These are phyloP conservation scores for Standfussiana lucernea DNA, from an alignment of 2,888 invertebrate species.

Conservation along the genomic window DNA sequence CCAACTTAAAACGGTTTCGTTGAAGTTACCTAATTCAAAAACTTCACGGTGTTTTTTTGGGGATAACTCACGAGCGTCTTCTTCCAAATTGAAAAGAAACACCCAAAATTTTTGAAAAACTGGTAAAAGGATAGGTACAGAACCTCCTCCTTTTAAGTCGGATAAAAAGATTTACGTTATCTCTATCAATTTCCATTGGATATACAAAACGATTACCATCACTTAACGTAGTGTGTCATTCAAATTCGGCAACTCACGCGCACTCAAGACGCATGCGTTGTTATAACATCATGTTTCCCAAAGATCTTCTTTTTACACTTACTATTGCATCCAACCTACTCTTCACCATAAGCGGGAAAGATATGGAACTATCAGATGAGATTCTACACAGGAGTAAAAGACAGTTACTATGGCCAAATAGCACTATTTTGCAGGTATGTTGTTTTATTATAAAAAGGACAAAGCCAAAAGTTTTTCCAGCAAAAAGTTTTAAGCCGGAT, in stretches of 20 bases:
- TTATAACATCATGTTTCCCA: slow-evolving; percentile 54
- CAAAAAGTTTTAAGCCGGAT: slow-evolving; percentile 17
- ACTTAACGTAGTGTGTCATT: slow-evolving; percentile 36
- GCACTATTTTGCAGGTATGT: slow-evolving; percentile 81
- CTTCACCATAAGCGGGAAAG: slow-evolving; percentile 59
- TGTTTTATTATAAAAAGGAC: slow-evolving; percentile 8
- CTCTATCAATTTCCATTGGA: slow-evolving; percentile 46
- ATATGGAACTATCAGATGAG: slow-evolving; percentile 65
- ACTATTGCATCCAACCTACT: slow-evolving; percentile 35
- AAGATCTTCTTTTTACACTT: slow-evolving; percentile 45
- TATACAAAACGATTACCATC: slow-evolving; percentile 34
- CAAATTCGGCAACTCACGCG: slow-evolving; percentile 32
- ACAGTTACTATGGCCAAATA: slow-evolving; percentile 82
- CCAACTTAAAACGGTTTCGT: too few relatives aligned
- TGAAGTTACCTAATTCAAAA: neutral
- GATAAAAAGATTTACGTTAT: slow-evolving; percentile 13
- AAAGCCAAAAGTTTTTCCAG: too few relatives aligned
- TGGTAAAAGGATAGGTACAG: neutral
- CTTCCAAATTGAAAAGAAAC: neutral
- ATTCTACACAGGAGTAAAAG: slow-evolving; percentile 75
- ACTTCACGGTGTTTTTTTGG: too few relatives aligned
- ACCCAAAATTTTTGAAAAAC: neutral
- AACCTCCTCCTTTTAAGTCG: slow-evolving; percentile 4
- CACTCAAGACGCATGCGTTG: slow-evolving; percentile 42
- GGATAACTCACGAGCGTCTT: too few relatives aligned